Evolutionary conservation across 2,888 invertebrate species (phyloP).

Genomic region (Bibio marci): DNA sequence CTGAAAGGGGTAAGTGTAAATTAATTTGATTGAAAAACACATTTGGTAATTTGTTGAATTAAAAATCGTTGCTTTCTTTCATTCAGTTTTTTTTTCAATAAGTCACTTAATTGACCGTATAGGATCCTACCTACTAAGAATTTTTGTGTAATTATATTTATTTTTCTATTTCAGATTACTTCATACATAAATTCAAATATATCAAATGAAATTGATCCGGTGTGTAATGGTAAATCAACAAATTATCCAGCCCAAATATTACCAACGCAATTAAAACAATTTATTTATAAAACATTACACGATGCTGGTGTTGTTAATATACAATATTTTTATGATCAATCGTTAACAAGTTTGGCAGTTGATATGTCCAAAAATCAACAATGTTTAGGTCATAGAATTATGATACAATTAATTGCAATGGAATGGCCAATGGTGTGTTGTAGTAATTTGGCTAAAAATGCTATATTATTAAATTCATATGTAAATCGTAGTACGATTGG

Average conservation of each 20-base stretch:
- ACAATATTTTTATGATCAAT: constrained; percentile 52
- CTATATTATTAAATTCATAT: constrained; percentile 50
- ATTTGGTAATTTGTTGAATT: constrained; percentile 30
- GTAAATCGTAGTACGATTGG: constrained; percentile 60
- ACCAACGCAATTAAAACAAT: constrained; percentile 15
- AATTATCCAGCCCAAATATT: constrained; percentile 22
- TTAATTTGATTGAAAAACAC: too few species aligned
- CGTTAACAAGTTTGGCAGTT: constrained; percentile 49
- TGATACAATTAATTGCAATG: constrained; percentile 50
- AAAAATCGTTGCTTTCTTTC: constrained; percentile 33
- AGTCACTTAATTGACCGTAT: too few species aligned
- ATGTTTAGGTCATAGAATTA: constrained; percentile 44
- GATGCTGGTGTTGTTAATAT: constrained; percentile 43
- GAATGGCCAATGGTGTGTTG: constrained; percentile 45
- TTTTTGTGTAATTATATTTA: too few species aligned
- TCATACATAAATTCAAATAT: constrained; percentile 19
- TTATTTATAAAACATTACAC: constrained; percentile 26
- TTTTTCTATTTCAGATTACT: constrained; percentile 14
- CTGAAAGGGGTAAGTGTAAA: constrained; percentile 42
- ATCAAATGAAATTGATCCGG: constrained; percentile 20
- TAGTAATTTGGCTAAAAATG: constrained; percentile 42
- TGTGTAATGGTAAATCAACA: constrained; percentile 20
- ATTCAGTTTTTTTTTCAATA: neutral
- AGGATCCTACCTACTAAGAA: too few species aligned
- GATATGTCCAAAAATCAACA: constrained; percentile 49